Conservation (phyloP, 2,113 vertebrate genomes). For the Misgurnus anguillicaudatus region DNA sequence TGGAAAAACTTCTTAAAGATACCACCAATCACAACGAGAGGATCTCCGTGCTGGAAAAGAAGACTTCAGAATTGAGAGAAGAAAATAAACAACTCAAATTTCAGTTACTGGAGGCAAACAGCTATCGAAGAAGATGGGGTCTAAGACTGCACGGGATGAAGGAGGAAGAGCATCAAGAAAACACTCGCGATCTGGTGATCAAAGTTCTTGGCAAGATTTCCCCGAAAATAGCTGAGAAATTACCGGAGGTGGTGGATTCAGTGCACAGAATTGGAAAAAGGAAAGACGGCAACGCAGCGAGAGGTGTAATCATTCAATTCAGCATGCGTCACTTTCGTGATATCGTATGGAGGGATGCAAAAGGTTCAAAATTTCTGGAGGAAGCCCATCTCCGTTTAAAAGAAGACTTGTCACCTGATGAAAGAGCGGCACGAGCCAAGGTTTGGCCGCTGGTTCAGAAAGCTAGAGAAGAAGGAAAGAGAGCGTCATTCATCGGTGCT, state of each 20-base stretch:
- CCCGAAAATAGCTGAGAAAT: neutral
- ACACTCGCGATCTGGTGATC: neutral
- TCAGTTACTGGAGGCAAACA: too few species aligned
- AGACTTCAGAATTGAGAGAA: too few species aligned
- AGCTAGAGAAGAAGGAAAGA: neutral
- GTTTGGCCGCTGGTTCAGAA: neutral
- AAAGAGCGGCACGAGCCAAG: neutral
- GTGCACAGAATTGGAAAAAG: neutral
- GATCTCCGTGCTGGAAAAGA: too few species aligned
- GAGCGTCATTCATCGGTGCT: neutral
- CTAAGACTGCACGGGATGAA: neutral
- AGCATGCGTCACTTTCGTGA: neutral
- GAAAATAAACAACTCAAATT: too few species aligned
- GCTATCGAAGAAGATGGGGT: too few species aligned
- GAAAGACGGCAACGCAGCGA: neutral
- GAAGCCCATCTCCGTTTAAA: neutral
- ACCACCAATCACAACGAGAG: too few species aligned
- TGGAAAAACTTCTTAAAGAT: too few species aligned
- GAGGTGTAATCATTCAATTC: neutral
- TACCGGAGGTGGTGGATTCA: neutral
- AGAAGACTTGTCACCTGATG: neutral
- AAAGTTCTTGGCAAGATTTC: neutral
- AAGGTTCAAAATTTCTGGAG: neutral
- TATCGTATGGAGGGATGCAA: neutral
- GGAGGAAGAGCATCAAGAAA: neutral